These are phyloP conservation scores for Nyctalus aviator DNA, from an alignment of 2,797 vertebrate genomes.

Conservation along the genomic window DNA sequence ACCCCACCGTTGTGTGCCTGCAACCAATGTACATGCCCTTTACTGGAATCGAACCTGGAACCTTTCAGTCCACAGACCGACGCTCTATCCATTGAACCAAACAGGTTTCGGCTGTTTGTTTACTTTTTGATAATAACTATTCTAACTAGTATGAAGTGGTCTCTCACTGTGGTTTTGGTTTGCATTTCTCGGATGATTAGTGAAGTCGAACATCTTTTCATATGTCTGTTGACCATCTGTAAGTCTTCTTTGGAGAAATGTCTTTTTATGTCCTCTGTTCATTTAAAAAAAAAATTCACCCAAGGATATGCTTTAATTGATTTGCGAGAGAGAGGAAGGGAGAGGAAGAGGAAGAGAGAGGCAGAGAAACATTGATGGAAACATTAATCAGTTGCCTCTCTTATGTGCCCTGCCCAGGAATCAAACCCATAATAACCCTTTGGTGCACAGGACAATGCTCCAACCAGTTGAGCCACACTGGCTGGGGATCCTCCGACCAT, in stretches of 20 bases:
- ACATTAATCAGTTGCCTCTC: background rate
- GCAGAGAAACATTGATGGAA: background rate
- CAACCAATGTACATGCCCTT: too few relatives aligned
- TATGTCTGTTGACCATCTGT: background rate
- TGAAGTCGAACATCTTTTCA: background rate
- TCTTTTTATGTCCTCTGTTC: background rate
- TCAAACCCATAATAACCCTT: background rate
- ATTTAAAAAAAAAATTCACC: background rate
- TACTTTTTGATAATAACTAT: background rate
- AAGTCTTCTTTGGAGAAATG: background rate
- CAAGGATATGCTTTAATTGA: background rate
- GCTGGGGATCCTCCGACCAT: background rate
- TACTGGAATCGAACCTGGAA: too few relatives aligned
- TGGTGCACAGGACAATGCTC: background rate
- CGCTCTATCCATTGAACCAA: too few relatives aligned
- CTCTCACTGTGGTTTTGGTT: background rate
- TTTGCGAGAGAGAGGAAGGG: background rate
- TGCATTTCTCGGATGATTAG: background rate
- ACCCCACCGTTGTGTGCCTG: too few relatives aligned
- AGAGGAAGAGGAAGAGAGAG: background rate
- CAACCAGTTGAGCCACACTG: background rate
- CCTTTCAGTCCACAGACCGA: too few relatives aligned
- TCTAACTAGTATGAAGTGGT: background rate
- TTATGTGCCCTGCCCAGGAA: background rate
- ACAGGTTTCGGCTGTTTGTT: background rate